Evolutionary conservation across 92 coral and sea anemone species (phyloP), one percentile per base, ranked within the genome.

Genomic region (Phenganax marumi): DNA sequence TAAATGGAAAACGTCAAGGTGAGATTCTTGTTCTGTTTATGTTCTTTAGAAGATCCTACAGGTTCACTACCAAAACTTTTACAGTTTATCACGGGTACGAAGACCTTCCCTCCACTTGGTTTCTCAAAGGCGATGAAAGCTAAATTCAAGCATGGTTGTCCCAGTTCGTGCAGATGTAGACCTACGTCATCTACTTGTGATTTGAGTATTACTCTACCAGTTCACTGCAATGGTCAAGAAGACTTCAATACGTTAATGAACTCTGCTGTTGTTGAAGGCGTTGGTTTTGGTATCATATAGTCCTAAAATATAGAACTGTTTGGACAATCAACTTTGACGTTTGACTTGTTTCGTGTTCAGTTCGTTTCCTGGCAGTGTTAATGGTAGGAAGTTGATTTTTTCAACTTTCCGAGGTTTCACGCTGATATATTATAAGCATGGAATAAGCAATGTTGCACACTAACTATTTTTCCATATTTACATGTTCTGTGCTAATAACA

Each of bases 261-360:
- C 65, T 81, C 84, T 26, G 84, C 84, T 58, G 76, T 81, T 17
- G 55, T 65, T 68, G 85, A 81, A 24, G 62, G 85, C 43, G 85
- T 81, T 17, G 85, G 85, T 22, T 81, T 69, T 69, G 85, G 85
- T n/a, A n/a, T n/a, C n/a, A n/a, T n/a, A n/a, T n/a, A n/a, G n/a
- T n/a, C n/a, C n/a, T n/a, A n/a, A n/a, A n/a, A n/a, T n/a, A n/a
- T n/a, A n/a, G n/a, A n/a, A n/a, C n/a, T n/a, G n/a, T n/a, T n/a
- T n/a, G n/a, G n/a, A n/a, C n/a, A n/a, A n/a, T n/a, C n/a, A n/a
- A n/a, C n/a, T n/a, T n/a, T n/a, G n/a, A n/a, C n/a, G n/a, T n/a
- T n/a, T n/a, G n/a, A n/a, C n/a, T n/a, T n/a, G n/a, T n/a, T n/a
- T n/a, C n/a, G n/a, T n/a, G n/a, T n/a, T n/a, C n/a, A n/a, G n/a